Evolutionary conservation across 2,797 vertebrate species (phyloP), one percentile per base, ranked within the genome.

Genomic region (Cygnus olor): DNA sequence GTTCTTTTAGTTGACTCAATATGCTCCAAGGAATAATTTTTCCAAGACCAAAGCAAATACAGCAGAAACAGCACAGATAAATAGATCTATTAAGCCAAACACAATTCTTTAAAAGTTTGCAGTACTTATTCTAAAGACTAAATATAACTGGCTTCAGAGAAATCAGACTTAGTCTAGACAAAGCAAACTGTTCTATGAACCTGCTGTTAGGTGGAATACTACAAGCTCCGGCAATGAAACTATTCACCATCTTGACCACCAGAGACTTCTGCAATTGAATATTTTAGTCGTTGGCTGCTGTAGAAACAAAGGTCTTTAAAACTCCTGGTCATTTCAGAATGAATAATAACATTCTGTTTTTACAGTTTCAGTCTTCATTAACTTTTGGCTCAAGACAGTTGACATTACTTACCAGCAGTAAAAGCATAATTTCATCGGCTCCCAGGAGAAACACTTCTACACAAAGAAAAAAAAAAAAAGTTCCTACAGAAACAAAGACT

Each of bases 31-130:
- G 86, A 89, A 92, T 65, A 91, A 34, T 85, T 90, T 96, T 96
- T 96, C 91, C 95, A 96, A 91, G 86, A 96, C 86, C 93, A 89
- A 93, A 91, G 95, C 80, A 95, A 94, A 95, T 94, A 96, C 95
- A 96, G 91, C 71, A 96, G 76, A 66, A 94, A 66, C 61, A 89
- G 51, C 94, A 96, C 94, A 97, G 93, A 93, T 71, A 96, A 87
- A 88, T 17, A 94, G 72, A 93, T 56, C 84, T 94, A 95, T 76
- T 80, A 76, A 93, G 88, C 54, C 86, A 92, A 96, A 95, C 42
- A 92, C 81, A 95, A 22, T 85, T 92, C 60, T 90, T 93, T 10
- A 82, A 69, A 92, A 80, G 71, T 61, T 66, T 72, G 68, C 64
- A 89, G 69, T 10, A 80, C 64, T 89, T 91, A 65, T 85, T 85